phyloP scores from a whole-genome alignment of 2,113 vertebrate species.

The Dipodomys ordii region DNA sequence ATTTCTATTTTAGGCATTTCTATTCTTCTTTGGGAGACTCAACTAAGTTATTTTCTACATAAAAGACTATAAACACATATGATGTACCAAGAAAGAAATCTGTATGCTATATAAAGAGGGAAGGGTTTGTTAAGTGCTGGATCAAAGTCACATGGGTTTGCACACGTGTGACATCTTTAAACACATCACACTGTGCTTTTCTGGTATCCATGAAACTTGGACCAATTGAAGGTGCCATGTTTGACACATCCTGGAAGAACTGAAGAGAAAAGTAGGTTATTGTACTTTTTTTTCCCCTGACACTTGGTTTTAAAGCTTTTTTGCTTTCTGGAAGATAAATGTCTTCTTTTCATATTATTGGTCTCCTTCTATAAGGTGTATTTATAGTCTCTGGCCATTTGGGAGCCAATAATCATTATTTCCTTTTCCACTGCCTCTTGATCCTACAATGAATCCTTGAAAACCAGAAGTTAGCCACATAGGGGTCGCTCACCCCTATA shows the following conservation, averaged over 20 bases:
- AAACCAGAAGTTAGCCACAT: not conserved
- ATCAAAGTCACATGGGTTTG: not conserved
- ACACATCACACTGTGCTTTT: slow-evolving; percentile 29
- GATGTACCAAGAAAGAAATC: slow-evolving; percentile 35
- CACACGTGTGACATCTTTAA: not conserved
- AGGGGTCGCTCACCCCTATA: too few species aligned
- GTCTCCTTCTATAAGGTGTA: slow-evolving; percentile 62
- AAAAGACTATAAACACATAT: not conserved
- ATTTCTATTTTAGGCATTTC: too few species aligned
- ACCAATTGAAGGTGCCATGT: slow-evolving; percentile 44
- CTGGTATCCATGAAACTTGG: slow-evolving; percentile 48
- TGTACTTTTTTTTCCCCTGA: not conserved
- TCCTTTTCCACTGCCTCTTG: slow-evolving; percentile 17
- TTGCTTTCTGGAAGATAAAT: slow-evolving; percentile 70
- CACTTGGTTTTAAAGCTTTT: slow-evolving; percentile 64
- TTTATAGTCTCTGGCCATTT: slow-evolving; percentile 39
- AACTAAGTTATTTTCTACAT: slow-evolving; percentile 1
- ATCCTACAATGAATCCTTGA: slow-evolving; percentile 59
- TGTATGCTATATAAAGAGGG: not conserved
- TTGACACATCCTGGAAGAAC: slow-evolving; percentile 61
- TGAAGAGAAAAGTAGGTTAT: slow-evolving; percentile 20
- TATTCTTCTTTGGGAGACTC: not conserved
- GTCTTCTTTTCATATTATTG: slow-evolving; percentile 63
- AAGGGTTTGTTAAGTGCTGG: not conserved
- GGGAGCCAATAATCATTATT: slow-evolving; percentile 57